Evolutionary conservation across 2,888 invertebrate genomes (phyloP), one percentile per base, ranked within the genome.

Genomic region (Psococerastis gibbosa): DNA sequence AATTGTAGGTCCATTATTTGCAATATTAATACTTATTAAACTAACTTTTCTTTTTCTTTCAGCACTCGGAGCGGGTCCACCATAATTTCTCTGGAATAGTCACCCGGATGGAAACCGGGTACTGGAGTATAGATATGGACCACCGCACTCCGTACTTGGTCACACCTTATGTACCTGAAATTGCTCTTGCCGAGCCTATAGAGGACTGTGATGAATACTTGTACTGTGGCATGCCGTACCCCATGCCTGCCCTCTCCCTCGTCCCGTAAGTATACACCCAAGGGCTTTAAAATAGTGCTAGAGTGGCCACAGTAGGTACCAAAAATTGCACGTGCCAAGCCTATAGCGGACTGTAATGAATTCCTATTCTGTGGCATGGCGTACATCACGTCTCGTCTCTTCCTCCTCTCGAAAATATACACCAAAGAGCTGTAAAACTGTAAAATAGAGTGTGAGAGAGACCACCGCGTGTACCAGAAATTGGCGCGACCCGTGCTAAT

Each of bases 221-320:
- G 50, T 83, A 79, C 62, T 85, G 84, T 62, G 84, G 83, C 45
- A 65, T 78, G 61, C 83, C 85, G 11, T 84, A 80, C 64, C 70
- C 74, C 56, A 73, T 83, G 59, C 84, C 85, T 31, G 77, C 78
- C 51, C 65, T 71, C 47, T 65, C 70, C 42, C 72, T 80, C 54
- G 64, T 83, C 52, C 69, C 69, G 68, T 68, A 64, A 51, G 49
- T 49, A 41, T 47, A 35, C 6, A 38, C 22, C n/a, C n/a, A n/a
- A n/a, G n/a, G n/a, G n/a, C n/a, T n/a, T n/a, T n/a, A n/a, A n/a
- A n/a, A n/a, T n/a, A n/a, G n/a, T n/a, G n/a, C n/a, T n/a, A n/a
- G n/a, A n/a, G n/a, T n/a, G n/a, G n/a, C n/a, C 66, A 50, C 55
- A 62, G 11, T 60, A 69, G 47, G 69, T 73, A 45, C 69, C 70